Conservation (phyloP, 2,113 vertebrate species). For the Nansenia antarctica region DNA sequence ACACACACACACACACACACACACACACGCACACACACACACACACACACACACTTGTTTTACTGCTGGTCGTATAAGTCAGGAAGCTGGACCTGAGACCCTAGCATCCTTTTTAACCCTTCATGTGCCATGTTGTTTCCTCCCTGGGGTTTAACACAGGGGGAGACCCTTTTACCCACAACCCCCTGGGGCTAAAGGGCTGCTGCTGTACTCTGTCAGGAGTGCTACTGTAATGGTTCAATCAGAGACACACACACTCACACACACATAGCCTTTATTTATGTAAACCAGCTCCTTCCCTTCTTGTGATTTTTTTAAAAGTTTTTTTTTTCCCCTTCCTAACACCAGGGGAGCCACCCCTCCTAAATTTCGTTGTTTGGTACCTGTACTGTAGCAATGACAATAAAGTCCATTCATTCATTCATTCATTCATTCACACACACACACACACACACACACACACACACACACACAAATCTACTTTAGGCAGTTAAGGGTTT, state of each 20-base stretch:
- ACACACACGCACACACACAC: neutral
- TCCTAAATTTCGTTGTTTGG: too few species aligned
- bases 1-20: neutral
- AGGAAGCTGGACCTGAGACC: conserved; percentile 34
- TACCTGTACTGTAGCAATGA: too few species aligned
- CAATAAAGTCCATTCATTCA: too few species aligned
- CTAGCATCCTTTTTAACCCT: conserved; percentile 10
- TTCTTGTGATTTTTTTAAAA: too few species aligned
- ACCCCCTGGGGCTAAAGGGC: conserved; percentile 9
- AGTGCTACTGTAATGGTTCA: conserved; percentile 9
- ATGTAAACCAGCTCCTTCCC: too few species aligned
- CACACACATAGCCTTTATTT: too few species aligned
- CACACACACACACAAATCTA: too few species aligned
- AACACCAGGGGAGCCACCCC: too few species aligned
- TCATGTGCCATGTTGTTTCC: neutral
- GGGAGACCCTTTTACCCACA: conserved; percentile 1
- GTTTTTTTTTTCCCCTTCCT: too few species aligned
- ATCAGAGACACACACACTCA: neutral
- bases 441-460: conserved; percentile 9
- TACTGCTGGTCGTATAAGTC: conserved; percentile 27
- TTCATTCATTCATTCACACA: too few species aligned
- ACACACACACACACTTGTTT: neutral
- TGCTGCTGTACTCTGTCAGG: neutral
- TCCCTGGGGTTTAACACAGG: neutral
- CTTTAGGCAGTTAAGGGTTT: neutral